Conservation (phyloP, 1,140 invertebrate genomes). For the Meteorus sp. region DNA sequence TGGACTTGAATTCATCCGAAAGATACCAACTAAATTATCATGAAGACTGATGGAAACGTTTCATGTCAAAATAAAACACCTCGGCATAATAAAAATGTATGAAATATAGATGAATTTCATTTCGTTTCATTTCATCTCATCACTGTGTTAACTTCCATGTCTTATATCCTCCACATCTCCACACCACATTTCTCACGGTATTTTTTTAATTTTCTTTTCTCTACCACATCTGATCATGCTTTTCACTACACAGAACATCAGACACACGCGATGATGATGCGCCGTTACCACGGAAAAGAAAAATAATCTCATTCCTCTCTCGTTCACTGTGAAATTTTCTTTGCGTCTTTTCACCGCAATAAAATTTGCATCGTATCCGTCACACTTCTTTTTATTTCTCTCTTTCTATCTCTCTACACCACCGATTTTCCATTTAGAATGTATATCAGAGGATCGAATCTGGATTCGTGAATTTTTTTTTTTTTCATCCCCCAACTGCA, state of each 20-base stretch:
- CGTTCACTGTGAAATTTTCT: constrained; percentile 3
- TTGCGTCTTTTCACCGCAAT: neutral
- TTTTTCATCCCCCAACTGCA: neutral
- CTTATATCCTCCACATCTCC: no score
- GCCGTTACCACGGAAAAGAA: neutral
- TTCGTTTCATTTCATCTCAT: no score
- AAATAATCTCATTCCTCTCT: constrained; percentile 9
- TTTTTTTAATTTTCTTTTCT: no score
- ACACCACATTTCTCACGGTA: no score
- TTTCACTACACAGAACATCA: neutral
- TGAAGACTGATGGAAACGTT: no score
- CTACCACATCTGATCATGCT: neutral
- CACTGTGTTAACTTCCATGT: no score
- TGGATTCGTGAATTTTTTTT: neutral
- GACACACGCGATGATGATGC: neutral
- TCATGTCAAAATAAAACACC: no score
- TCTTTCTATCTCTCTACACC: neutral
- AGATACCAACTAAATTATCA: no score
- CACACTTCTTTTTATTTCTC: no score
- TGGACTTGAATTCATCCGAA: no score
- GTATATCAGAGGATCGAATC: constrained; percentile 3
- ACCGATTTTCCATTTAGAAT: neutral
- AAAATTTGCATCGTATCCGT: neutral
- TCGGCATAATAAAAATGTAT: no score
- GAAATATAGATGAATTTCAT: no score